phyloP scores from a whole-genome alignment of 2,797 vertebrate species.

The Acanthurus tractus region DNA sequence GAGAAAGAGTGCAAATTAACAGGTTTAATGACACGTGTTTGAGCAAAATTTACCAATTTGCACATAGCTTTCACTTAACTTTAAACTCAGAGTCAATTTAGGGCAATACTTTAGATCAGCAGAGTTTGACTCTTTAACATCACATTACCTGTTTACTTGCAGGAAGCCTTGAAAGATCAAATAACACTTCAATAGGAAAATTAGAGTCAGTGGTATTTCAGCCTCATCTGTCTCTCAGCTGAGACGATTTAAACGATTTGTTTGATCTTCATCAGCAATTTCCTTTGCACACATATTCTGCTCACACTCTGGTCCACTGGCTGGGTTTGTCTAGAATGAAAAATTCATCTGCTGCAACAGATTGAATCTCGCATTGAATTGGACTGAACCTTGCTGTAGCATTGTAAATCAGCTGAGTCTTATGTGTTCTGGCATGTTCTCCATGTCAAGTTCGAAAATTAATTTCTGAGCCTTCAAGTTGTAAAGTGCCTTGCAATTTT shows the following conservation, averaged over 20 bases:
- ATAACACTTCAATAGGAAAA: neutral
- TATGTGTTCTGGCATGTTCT: constrained; percentile 33
- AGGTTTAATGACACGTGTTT: too few relatives aligned
- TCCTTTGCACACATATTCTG: constrained; percentile 11
- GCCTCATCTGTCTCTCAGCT: neutral
- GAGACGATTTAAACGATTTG: constrained; percentile 6
- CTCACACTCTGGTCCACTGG: constrained; percentile 19
- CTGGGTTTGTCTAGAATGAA: constrained; percentile 59
- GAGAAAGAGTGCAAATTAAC: neutral
- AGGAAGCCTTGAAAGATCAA: neutral
- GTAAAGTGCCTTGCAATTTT: neutral
- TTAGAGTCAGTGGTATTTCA: neutral
- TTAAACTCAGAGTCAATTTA: neutral
- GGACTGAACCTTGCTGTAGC: constrained; percentile 31
- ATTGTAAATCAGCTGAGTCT: constrained; percentile 40
- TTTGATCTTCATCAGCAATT: constrained; percentile 10
- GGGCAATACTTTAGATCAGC: neutral
- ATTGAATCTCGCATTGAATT: constrained; percentile 56
- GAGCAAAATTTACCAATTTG: neutral
- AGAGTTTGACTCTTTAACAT: neutral
- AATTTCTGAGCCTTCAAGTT: constrained; percentile 32
- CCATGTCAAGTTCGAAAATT: constrained; percentile 45
- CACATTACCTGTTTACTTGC: neutral
- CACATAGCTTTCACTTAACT: neutral
- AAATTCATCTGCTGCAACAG: constrained; percentile 54